Conservation (phyloP, 1,140 invertebrate species). For the Ips typographus region DNA sequence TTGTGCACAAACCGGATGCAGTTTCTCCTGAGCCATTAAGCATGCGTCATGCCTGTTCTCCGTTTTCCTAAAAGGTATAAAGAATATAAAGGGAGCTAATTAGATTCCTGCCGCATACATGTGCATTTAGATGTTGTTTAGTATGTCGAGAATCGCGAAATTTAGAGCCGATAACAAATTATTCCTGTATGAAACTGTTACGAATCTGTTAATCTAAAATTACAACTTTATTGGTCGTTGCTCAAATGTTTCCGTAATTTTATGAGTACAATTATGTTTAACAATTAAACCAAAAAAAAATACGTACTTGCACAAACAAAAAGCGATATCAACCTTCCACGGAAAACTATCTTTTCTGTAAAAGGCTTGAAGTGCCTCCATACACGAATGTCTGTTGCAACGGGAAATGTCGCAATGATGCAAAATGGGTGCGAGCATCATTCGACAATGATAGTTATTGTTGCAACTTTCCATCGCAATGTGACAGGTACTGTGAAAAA, state of each 20-base stretch:
- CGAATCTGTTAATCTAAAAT: background rate
- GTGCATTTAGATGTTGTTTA: background rate
- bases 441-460: conserved; percentile 73
- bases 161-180: background rate
- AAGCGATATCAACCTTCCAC: conserved; percentile 84
- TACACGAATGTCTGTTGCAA: conserved; percentile 82
- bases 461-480: conserved; percentile 73
- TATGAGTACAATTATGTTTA: too few species aligned
- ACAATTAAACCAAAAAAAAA: background rate
- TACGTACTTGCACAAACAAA: conserved; percentile 85
- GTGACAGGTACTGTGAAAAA: conserved; percentile 74
- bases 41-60: conserved; percentile 80
- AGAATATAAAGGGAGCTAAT: background rate
- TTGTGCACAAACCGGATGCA: conserved; percentile 85
- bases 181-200: background rate
- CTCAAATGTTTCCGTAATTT: background rate
- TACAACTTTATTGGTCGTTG: background rate
- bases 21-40: conserved; percentile 81
- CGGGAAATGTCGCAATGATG: conserved; percentile 74
- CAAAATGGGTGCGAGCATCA: conserved; percentile 74
- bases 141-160: background rate
- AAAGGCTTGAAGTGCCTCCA: conserved; percentile 82
- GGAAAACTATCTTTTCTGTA: conserved; percentile 75
- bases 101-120: conserved; percentile 2
- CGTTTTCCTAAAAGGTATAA: conserved; percentile 65